phyloP scores from a whole-genome alignment of 2,888 invertebrate genomes.

The Xanthorhoe designata region DNA sequence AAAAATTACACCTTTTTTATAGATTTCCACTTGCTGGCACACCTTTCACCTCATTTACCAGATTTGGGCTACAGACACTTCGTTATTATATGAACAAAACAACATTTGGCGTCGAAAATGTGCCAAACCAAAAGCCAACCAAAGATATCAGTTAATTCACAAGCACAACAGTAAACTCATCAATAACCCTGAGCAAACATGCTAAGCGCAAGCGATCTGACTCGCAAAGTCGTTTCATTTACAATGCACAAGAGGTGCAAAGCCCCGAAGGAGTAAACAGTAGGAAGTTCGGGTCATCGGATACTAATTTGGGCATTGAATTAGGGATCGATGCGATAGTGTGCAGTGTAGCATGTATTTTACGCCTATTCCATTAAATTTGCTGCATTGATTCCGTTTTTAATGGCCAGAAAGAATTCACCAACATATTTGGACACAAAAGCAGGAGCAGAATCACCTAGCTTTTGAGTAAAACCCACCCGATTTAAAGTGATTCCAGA shows the following conservation, averaged over 20 bases:
- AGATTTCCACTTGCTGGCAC: no score
- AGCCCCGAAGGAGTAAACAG: not conserved
- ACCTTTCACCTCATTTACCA: no score
- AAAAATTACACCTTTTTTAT: no score
- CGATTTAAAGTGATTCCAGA: no score
- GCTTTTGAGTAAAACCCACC: no score
- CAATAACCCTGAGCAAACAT: slow-evolving; percentile 59
- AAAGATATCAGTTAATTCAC: slow-evolving; percentile 38
- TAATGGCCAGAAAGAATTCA: no score
- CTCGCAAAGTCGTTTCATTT: slow-evolving; percentile 47
- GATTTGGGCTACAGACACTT: no score
- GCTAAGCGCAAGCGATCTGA: slow-evolving; percentile 50
- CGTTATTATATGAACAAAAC: not conserved
- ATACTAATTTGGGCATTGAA: not conserved
- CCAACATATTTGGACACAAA: no score
- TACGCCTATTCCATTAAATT: no score
- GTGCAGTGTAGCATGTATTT: no score
- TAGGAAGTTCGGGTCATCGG: not conserved
- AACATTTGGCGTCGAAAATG: not conserved
- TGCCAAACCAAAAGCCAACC: not conserved
- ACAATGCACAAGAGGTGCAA: slow-evolving; percentile 42
- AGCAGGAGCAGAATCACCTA: no score
- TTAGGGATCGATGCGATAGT: not conserved
- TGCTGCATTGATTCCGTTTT: no score
- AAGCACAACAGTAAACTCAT: slow-evolving; percentile 55